These are phyloP conservation scores for Melinaea marsaeus DNA, from an alignment of 2,888 invertebrate genomes.

Conservation along the genomic window DNA sequence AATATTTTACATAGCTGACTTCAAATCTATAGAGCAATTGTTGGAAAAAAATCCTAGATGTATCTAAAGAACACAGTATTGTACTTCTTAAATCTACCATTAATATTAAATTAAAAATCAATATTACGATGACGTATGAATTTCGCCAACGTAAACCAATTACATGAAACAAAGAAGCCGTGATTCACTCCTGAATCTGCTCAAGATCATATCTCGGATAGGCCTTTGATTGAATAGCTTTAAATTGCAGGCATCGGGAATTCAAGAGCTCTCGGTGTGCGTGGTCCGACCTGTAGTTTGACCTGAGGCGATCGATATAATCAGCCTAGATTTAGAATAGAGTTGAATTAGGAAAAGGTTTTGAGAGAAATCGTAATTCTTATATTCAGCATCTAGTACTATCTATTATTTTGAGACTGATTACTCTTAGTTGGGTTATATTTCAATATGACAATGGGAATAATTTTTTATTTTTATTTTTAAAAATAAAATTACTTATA, in stretches of 20 bases:
- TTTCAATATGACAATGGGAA: too few species aligned
- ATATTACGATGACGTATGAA: background rate
- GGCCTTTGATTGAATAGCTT: conserved; percentile 51
- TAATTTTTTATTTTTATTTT: too few species aligned
- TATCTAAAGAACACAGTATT: too few species aligned
- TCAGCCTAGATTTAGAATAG: conserved; percentile 13
- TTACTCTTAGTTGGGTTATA: too few species aligned
- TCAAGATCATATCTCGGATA: conserved; percentile 31
- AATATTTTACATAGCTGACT: too few species aligned
- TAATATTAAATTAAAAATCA: conserved; percentile 2
- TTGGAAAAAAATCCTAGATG: too few species aligned
- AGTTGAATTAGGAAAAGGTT: conserved; percentile 14
- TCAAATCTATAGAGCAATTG: too few species aligned
- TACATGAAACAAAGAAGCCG: conserved; percentile 23
- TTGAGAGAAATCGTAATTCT: background rate
- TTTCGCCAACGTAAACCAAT: conserved; percentile 1
- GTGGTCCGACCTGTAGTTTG: conserved; percentile 43
- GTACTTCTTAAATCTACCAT: too few species aligned
- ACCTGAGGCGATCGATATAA: conserved; percentile 38
- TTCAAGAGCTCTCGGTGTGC: conserved; percentile 39
- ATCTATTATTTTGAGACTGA: background rate
- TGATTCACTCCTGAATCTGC: conserved; percentile 20
- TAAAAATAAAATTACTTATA: too few species aligned
- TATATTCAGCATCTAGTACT: background rate
- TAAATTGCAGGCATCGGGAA: conserved; percentile 49